Base-by-base conservation (phyloP, 2,113 vertebrate genomes). In the Channa argus region DNA sequence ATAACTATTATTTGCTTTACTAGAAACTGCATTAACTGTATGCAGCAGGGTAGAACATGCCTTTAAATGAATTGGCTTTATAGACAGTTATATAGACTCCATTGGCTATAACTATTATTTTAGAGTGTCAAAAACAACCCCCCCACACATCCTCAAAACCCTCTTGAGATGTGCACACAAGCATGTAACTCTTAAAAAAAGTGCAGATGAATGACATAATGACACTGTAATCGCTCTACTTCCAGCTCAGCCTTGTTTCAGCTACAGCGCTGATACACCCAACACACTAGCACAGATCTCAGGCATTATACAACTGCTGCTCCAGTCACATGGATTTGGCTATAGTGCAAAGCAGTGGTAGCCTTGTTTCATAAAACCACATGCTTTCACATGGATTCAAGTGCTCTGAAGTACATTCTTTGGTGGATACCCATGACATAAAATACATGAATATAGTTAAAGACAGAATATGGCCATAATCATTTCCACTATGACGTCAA, bases 281-380 rank as follows among this genome's bases (percentile, higher is more conserved):
- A 86, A 11, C 72, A 86, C 71, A 86, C 74, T 83, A 79, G 83
- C 91, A 88, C 90, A 90, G 74, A 86, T 89, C 88, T 73, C 43
- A 53, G 41, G 66, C 77, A 80, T 92, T 92, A 92, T 82, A 90
- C 90, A 92, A 90, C 69, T 52, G 24, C 68, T 60, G 80, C 79
- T 77, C 78, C 80, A 56, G 85, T 89, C 89, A 89, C 89, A 91
- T 89, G 89, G 86, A 87, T 79, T 47, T 47, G 49, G 70, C 67
- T 66, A 37, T 6, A 71, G 80, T 45, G 77, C 59, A 49, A 47
- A 70, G 69, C 71, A 58, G 38, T 39, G 34, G 13, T 45, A 73
- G 85, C 71, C 72, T 15, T 74, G 68, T 89, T 90, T 88, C 80
- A 88, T 82, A 85, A 91, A 91, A 68, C 52, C 73, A 72, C 83